phyloP scores from a whole-genome alignment of 2,113 vertebrate genomes.

The Axis porcinus region DNA sequence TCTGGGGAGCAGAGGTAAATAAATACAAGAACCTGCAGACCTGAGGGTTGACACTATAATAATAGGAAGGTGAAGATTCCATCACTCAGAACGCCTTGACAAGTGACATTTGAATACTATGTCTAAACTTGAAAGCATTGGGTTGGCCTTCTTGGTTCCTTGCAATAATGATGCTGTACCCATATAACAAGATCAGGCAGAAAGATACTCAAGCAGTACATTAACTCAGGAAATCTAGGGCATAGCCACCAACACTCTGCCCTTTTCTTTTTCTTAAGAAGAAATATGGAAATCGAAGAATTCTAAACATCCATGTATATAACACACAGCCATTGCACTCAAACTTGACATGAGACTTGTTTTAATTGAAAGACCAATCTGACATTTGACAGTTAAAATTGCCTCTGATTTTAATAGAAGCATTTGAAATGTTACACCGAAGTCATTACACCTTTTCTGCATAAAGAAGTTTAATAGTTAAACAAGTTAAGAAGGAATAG shows the following conservation, averaged over 20 bases:
- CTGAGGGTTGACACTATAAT: neutral
- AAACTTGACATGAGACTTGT: constrained; percentile 64
- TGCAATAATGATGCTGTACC: neutral
- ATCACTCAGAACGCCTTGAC: neutral
- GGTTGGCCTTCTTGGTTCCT: neutral
- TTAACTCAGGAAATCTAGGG: constrained; percentile 37
- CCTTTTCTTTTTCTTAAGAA: constrained; percentile 54
- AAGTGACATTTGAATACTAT: neutral
- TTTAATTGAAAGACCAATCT: constrained; percentile 74
- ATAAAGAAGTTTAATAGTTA: constrained; percentile 68
- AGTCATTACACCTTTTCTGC: constrained; percentile 70
- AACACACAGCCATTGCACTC: constrained; percentile 55
- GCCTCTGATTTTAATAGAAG: constrained; percentile 75
- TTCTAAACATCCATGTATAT: constrained; percentile 65
- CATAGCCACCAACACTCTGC: constrained; percentile 43
- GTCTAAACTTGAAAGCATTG: constrained; percentile 5
- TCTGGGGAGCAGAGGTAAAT: neutral
- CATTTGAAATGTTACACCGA: constrained; percentile 63
- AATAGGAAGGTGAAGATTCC: neutral
- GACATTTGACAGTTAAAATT: constrained; percentile 76
- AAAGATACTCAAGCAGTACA: neutral
- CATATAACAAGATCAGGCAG: neutral
- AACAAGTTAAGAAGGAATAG: constrained; percentile 54
- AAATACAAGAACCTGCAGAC: neutral
- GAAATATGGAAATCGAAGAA: constrained; percentile 40